Conservation (phyloP, 2,113 vertebrate species). For the Mesembrinibis cayennensis region DNA sequence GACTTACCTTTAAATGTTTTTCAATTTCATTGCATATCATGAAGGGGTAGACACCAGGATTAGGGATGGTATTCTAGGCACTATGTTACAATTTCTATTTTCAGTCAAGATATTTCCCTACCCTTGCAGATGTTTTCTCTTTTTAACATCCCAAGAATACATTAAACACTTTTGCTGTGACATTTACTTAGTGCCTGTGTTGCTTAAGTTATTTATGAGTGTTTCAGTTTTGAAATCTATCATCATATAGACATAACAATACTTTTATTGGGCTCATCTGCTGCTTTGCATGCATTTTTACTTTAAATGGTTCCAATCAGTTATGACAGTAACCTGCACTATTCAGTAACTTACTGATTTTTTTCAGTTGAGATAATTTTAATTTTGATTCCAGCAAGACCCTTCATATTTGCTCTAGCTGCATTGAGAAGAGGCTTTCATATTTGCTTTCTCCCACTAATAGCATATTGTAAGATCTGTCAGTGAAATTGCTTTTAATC, state of each 20-base stretch:
- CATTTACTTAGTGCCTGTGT: not conserved
- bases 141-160: not conserved
- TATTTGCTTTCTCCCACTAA: not conserved
- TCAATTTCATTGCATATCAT: not conserved
- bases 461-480: not conserved
- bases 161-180: not conserved
- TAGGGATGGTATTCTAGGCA: not conserved
- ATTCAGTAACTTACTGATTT: not conserved
- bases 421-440: not conserved
- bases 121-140: slow-evolving; percentile 2
- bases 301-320: not conserved
- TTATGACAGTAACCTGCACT: not conserved
- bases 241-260: not conserved
- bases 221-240: not conserved
- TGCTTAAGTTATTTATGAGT: not conserved
- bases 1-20: not conserved
- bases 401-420: not conserved
- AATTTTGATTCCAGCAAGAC: not conserved
- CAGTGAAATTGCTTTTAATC: not conserved
- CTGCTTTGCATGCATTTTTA: not conserved
- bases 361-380: not conserved
- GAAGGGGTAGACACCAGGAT: not conserved
- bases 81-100: not conserved
- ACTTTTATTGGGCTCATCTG: slow-evolving; percentile 25
- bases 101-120: not conserved